Evolutionary conservation across 2,113 vertebrate species (phyloP).

Genomic region (Rostratula benghalensis): DNA sequence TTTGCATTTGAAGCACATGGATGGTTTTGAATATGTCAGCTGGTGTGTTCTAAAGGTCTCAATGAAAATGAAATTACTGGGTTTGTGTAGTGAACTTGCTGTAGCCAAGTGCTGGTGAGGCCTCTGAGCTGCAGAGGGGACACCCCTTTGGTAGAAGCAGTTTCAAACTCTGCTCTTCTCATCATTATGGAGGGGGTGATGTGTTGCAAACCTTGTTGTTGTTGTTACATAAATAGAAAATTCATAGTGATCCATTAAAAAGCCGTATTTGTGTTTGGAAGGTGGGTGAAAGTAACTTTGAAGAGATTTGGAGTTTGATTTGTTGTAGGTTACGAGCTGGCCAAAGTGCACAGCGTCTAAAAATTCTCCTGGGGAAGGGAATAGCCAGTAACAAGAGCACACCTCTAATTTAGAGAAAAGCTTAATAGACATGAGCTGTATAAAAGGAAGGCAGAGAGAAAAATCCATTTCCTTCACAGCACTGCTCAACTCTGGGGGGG

Average conservation of each 20-base stretch:
- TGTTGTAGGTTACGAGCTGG: not conserved
- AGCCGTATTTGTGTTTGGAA: not conserved
- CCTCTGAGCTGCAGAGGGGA: not conserved
- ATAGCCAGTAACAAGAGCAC: not conserved
- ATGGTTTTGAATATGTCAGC: not conserved
- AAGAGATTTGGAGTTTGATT: not conserved
- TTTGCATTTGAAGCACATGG: not conserved
- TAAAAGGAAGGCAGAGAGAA: not conserved
- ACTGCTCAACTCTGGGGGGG: not conserved
- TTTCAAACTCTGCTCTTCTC: not conserved
- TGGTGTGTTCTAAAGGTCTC: not conserved
- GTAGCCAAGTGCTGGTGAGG: fast-evolving
- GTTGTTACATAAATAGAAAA: not conserved
- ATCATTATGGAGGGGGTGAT: fast-evolving
- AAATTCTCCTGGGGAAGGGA: not conserved
- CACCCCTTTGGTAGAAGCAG: not conserved
- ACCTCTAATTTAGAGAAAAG: not conserved
- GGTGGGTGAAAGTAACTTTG: not conserved
- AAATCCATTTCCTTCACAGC: not conserved
- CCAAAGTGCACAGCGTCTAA: not conserved
- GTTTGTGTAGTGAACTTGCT: not conserved
- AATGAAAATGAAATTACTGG: not conserved
- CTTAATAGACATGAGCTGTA: not conserved
- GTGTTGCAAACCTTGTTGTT: not conserved
- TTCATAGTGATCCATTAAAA: not conserved